A percentile compares a stretch with the other conserved stretches of the same genome.
Evolutionary conservation across 1,140 invertebrate species (phyloP).

Genomic region (Drosophila pseudoananassae): DNA sequence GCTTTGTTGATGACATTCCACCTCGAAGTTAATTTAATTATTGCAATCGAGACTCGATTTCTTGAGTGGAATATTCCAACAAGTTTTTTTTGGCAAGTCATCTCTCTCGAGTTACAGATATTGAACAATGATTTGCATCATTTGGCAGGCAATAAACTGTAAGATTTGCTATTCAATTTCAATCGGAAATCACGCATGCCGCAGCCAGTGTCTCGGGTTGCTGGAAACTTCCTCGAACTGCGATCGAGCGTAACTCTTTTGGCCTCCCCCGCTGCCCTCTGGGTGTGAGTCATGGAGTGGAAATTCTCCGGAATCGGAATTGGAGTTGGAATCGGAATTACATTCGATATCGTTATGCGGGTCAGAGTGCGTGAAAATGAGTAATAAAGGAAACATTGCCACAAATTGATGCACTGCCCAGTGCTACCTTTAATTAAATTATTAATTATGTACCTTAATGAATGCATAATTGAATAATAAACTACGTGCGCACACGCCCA

Average conservation of each 20-base stretch:
- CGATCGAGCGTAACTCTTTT: conserved; percentile 42
- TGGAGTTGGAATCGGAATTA: not conserved
- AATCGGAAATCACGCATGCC: conserved; percentile 49
- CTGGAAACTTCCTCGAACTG: conserved; percentile 36
- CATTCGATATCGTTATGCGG: conserved; percentile 6
- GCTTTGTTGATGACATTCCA: conserved; percentile 6
- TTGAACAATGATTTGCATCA: conserved; percentile 49
- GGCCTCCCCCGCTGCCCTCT: not conserved
- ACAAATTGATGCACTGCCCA: conserved; percentile 61
- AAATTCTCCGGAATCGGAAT: conserved; percentile 4
- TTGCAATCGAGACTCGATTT: conserved; percentile 27
- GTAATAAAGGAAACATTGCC: conserved; percentile 58
- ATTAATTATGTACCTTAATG: conserved; percentile 80
- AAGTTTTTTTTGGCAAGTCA: conserved; percentile 32
- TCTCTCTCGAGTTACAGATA: conserved; percentile 22
- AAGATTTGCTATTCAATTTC: conserved; percentile 40
- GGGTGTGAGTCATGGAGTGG: not conserved
- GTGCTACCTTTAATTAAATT: conserved; percentile 74
- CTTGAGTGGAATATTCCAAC: conserved; percentile 25
- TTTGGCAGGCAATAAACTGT: conserved; percentile 54
- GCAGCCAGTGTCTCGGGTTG: conserved; percentile 26
- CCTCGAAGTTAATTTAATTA: conserved; percentile 31
- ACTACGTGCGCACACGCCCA: conserved; percentile 52
- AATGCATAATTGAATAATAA: conserved; percentile 80
- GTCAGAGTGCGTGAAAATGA: conserved; percentile 52